Conservation (phyloP, 2,113 vertebrate species). For the Daubentonia madagascariensis region DNA sequence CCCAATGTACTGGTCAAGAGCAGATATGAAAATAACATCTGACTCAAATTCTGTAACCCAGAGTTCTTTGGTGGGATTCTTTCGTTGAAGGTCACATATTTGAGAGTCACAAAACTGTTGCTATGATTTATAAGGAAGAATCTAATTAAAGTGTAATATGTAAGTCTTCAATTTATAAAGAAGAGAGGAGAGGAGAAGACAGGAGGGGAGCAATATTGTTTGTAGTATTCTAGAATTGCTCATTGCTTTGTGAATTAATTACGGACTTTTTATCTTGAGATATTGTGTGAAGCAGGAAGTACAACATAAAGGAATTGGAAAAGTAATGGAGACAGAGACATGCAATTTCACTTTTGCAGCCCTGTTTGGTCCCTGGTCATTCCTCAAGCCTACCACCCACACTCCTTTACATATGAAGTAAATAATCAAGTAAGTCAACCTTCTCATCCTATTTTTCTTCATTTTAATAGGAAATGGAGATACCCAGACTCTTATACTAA, state of each 20-base stretch:
- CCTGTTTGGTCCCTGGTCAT: background rate
- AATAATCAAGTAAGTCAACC: background rate
- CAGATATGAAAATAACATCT: conserved; percentile 27
- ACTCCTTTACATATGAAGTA: background rate
- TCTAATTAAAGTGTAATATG: conserved; percentile 21
- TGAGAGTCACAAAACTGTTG: background rate
- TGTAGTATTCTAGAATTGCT: conserved; percentile 6
- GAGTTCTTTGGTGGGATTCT: conserved; percentile 26
- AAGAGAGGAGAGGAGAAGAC: background rate
- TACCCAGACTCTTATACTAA: background rate
- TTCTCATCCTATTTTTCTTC: conserved; percentile 2
- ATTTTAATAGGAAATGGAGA: background rate
- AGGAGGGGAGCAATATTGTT: background rate
- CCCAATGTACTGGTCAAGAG: background rate
- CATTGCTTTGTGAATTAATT: conserved; percentile 46
- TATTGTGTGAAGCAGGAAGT: background rate
- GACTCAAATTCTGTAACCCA: background rate
- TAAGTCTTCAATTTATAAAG: conserved; percentile 23
- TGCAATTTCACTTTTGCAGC: background rate
- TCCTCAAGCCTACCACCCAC: background rate
- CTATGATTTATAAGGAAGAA: conserved; percentile 47
- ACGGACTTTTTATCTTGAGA: background rate
- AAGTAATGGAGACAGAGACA: background rate
- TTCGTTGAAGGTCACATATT: conserved; percentile 10
- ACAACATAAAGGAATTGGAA: background rate